Conservation (phyloP, 2,113 vertebrate genomes). For the Vulpes lagopus region DNA sequence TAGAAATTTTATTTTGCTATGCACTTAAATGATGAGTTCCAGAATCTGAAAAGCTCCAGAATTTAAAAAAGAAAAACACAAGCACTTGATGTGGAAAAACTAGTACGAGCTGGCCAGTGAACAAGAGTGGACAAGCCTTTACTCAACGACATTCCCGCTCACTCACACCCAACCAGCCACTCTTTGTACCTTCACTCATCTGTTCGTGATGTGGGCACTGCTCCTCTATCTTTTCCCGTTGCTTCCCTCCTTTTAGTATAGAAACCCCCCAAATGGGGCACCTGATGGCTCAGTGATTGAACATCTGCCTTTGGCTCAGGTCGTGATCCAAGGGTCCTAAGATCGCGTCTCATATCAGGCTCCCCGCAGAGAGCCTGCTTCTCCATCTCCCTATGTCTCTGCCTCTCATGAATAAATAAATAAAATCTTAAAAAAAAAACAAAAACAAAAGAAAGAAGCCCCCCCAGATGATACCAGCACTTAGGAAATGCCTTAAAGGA, state of each 20-base stretch:
- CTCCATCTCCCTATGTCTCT: too few relatives aligned
- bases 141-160: neutral
- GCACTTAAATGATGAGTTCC: neutral
- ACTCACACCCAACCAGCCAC: neutral
- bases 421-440: too few relatives aligned
- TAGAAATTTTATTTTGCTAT: neutral
- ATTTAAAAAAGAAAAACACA: neutral
- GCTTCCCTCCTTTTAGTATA: neutral
- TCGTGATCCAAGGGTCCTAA: too few relatives aligned
- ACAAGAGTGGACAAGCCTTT: neutral
- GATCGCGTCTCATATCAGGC: too few relatives aligned
- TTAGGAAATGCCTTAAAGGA: neutral
- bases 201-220: accelerated
- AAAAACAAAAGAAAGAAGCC: too few relatives aligned
- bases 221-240: neutral
- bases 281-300: too few relatives aligned
- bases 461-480: too few relatives aligned
- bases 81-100: neutral
- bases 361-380: too few relatives aligned
- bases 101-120: neutral
- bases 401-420: too few relatives aligned
- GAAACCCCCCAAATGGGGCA: neutral
- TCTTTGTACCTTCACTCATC: neutral
- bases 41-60: neutral
- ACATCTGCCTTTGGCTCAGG: too few relatives aligned